Evolutionary conservation across 2,888 invertebrate species (phyloP), one percentile per base, ranked within the genome.

Genomic region (Chaetogeoica ovagalla): DNA sequence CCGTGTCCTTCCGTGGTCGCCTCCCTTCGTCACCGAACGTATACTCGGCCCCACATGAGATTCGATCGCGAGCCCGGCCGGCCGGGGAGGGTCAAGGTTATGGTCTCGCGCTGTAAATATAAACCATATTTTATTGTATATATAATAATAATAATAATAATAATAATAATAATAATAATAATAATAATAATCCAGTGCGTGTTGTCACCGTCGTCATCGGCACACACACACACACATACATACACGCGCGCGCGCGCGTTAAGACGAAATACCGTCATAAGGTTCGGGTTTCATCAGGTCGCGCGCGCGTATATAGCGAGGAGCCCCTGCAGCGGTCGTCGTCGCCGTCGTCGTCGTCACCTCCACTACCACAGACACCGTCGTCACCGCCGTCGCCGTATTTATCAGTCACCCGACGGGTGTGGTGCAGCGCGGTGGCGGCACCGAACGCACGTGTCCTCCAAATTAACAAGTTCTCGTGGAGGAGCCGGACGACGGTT

Each of bases 401-500:
- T 9, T 43, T 52, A 52, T 19, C 69, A 19, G 69, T 52, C 48
- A 30, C 30, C 8, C 37, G 17, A 7, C 62, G 60, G 62, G 6
- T 43, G 60, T 2, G 23, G 39, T 30, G 23, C 17, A 43, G 62
- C 17, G 52, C 62, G 73, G 43, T 19, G 59, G 72, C 17, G 63
- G 57, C 57, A 59, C 23, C 21, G 57, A 37, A 21, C 70, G 55
- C 79, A 70, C 70, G 79, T 79, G 70, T 75, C 70, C 60, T 75
- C 70, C 52, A 63, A 39, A 21, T 6, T 59, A 23, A n/a, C 69
- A 19, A 30, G 66, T 70, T 39, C 79, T 65, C 79, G 71, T 79
- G 79, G 79, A 79, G 79, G 79, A 71, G 79, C 55, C 79, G 71
- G 79, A 79, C 63, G 23, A 19, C 71, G 63, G 79, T 79, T 79